A percentile compares a stretch with the other conserved stretches of the same genome.
phyloP scores from a whole-genome alignment of 2,113 vertebrate species.

The Phrynosoma blainvillii region DNA sequence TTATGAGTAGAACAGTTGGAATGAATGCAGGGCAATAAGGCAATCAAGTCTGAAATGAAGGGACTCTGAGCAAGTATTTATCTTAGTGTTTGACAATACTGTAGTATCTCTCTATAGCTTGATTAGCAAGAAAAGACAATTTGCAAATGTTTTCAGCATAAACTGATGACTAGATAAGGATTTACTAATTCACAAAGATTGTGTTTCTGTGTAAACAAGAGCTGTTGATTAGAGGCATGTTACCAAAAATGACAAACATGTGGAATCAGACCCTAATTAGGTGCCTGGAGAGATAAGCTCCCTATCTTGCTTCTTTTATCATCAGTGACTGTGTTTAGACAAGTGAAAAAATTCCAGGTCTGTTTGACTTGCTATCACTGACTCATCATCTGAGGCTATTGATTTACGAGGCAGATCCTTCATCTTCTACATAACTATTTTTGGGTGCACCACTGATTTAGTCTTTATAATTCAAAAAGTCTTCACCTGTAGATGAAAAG shows the following conservation, averaged over 20 bases:
- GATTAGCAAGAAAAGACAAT: conserved; percentile 14
- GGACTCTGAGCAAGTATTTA: conserved; percentile 1
- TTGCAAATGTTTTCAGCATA: neutral
- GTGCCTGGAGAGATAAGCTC: conserved; percentile 45
- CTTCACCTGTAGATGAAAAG: neutral
- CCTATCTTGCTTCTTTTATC: conserved; percentile 9
- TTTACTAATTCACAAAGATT: conserved; percentile 52
- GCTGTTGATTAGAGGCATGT: conserved; percentile 58
- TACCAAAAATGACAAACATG: conserved; percentile 39
- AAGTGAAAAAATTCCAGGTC: conserved; percentile 53
- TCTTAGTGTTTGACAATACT: conserved; percentile 7
- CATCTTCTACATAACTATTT: neutral
- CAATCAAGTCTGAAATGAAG: neutral
- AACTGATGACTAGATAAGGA: conserved; percentile 35
- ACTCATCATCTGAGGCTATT: neutral
- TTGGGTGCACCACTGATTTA: neutral
- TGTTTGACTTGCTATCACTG: conserved; percentile 35
- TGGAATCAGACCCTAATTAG: conserved; percentile 52
- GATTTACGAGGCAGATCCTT: conserved; percentile 26
- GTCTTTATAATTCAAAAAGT: conserved; percentile 15
- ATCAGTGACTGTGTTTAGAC: conserved; percentile 46
- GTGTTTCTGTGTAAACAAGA: conserved; percentile 58
- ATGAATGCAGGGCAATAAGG: neutral
- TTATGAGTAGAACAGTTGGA: neutral
- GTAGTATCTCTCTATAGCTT: conserved; percentile 32